phyloP scores from a whole-genome alignment of 2,113 vertebrate genomes.

The Colossoma macropomum region DNA sequence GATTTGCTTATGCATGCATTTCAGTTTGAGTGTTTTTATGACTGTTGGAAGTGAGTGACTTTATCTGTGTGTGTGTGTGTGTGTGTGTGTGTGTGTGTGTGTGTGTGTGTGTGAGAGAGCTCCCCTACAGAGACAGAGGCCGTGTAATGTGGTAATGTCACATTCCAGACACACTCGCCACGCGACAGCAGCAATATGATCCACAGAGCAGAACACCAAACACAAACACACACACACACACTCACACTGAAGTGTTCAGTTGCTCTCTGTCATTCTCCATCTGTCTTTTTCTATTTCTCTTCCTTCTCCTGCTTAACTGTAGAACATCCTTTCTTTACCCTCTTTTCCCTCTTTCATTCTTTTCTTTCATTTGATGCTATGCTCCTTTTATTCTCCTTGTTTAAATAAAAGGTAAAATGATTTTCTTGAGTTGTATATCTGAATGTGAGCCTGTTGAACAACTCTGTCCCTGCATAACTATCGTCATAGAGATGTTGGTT shows the following conservation, averaged over 20 bases:
- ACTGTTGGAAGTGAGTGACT: background rate
- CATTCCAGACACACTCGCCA: constrained; percentile 57
- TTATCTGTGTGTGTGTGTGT: constrained; percentile 19
- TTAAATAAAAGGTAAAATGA: too few relatives aligned
- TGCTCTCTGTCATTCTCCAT: constrained; percentile 26
- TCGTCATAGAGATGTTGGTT: too few relatives aligned
- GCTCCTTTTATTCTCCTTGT: too few relatives aligned
- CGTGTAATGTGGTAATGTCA: constrained; percentile 52
- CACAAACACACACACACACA: constrained; percentile 33
- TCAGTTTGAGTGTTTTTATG: background rate
- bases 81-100: constrained; percentile 11
- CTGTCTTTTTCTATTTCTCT: background rate
- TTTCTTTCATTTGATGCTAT: background rate
- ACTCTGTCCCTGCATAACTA: background rate
- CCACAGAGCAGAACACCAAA: constrained; percentile 34
- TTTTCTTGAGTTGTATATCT: too few relatives aligned
- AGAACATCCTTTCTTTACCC: background rate
- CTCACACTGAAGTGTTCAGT: constrained; percentile 11
- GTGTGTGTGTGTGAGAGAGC: background rate
- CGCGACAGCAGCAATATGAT: constrained; percentile 54
- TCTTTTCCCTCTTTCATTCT: background rate
- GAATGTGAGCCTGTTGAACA: background rate
- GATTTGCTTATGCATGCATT: background rate
- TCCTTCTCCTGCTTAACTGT: background rate
- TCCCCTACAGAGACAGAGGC: constrained; percentile 30